These are phyloP conservation scores for Podarcis raffonei DNA, from an alignment of 2,113 vertebrate genomes.

Conservation along the genomic window DNA sequence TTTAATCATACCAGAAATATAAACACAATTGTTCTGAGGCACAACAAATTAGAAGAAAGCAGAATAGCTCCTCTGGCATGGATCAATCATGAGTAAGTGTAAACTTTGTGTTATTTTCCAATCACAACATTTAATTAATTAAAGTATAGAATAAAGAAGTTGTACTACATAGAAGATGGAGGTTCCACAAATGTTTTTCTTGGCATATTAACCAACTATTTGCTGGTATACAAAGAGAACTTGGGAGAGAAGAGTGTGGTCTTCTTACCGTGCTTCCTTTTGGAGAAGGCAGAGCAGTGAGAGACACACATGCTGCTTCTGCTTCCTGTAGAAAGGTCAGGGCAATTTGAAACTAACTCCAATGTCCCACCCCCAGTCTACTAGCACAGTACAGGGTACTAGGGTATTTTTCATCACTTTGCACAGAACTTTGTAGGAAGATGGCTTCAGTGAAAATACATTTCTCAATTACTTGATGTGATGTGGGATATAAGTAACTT, in stretches of 20 bases:
- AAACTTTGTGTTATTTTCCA: not conserved
- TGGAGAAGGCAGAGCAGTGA: not conserved
- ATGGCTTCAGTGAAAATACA: not conserved
- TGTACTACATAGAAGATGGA: not conserved
- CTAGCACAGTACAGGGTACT: not conserved
- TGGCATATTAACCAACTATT: not conserved
- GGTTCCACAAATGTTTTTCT: not conserved
- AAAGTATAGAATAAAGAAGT: slow-evolving; percentile 4
- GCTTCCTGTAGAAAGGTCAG: not conserved
- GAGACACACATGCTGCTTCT: not conserved
- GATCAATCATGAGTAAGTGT: slow-evolving; percentile 91
- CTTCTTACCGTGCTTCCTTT: not conserved
- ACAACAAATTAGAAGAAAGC: slow-evolving; percentile 92
- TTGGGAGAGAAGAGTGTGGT: too few species aligned
- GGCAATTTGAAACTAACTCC: not conserved
- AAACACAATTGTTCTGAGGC: slow-evolving; percentile 85
- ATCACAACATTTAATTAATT: not conserved
- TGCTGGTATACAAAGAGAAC: not conserved
- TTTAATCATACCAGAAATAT: slow-evolving; percentile 90
- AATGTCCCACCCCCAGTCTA: not conserved
- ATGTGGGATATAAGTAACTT: not conserved
- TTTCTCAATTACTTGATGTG: not conserved
- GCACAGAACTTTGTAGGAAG: not conserved
- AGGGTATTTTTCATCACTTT: not conserved
- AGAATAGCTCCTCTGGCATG: slow-evolving; percentile 92